phyloP scores from a whole-genome alignment of 2,113 vertebrate species.

The Pterophyllum scalare region DNA sequence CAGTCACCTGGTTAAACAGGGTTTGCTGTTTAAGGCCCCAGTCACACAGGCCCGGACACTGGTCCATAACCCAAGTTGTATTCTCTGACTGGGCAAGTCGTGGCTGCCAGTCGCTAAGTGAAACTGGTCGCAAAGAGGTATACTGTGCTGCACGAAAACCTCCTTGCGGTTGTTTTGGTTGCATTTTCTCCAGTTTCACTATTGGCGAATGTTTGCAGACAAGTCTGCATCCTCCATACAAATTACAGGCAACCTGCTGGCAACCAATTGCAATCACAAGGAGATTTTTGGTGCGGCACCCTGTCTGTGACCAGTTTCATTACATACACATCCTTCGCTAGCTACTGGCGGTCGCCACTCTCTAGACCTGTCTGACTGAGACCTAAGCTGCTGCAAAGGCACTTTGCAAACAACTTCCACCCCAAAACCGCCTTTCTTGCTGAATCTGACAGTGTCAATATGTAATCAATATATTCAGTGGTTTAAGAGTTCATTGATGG shows the following conservation, averaged over 20 bases:
- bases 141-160: no score
- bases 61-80: not conserved
- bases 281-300: not conserved
- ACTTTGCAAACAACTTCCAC: not conserved
- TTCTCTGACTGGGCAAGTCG: no score
- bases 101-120: no score
- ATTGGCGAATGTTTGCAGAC: not conserved
- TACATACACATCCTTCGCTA: not conserved
- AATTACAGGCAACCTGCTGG: not conserved
- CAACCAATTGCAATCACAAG: not conserved
- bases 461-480: not conserved
- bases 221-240: not conserved
- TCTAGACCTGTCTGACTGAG: not conserved
- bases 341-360: not conserved
- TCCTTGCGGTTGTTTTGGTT: not conserved
- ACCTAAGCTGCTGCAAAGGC: not conserved
- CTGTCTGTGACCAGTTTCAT: not conserved
- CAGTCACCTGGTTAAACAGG: not conserved
- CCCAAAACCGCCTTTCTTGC: not conserved
- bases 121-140: no score
- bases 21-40: not conserved
- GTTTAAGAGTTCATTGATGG: conserved; percentile 1
- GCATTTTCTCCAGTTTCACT: not conserved
- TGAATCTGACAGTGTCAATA: not conserved
- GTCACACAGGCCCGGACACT: not conserved